A percentile compares a stretch with the other conserved stretches of the same genome.
These are phyloP conservation scores for Drosophila pectinifera DNA, from an alignment of 1,140 invertebrate species.

Conservation along the genomic window DNA sequence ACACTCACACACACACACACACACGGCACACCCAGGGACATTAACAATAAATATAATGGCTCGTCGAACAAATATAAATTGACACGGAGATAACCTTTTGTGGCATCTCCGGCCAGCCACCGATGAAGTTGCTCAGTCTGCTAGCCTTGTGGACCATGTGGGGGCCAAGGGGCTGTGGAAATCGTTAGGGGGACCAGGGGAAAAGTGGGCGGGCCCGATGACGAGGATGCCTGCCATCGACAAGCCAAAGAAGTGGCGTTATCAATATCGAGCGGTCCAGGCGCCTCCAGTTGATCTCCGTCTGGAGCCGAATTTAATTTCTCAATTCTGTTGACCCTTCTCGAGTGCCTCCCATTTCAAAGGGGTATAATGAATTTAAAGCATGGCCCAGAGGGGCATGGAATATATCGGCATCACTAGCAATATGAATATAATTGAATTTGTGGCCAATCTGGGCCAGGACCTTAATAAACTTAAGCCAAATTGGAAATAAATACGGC, in stretches of 20 bases:
- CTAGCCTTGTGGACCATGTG: background rate
- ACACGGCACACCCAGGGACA: slow-evolving; percentile 28
- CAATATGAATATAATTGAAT: background rate
- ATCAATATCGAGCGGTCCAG: slow-evolving; percentile 28
- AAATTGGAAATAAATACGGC: background rate
- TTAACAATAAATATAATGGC: slow-evolving; percentile 66
- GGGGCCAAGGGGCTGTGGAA: slow-evolving; percentile 5
- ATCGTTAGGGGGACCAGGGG: background rate
- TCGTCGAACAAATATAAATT: slow-evolving; percentile 65
- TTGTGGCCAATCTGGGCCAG: background rate
- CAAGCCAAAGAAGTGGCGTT: slow-evolving; percentile 48
- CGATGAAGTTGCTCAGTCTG: slow-evolving; percentile 47
- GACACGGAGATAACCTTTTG: slow-evolving; percentile 61
- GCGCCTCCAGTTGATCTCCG: slow-evolving; percentile 22
- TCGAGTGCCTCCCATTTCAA: background rate
- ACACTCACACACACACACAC: slow-evolving; percentile 13
- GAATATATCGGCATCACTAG: background rate
- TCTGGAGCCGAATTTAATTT: slow-evolving; percentile 53
- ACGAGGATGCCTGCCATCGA: slow-evolving; percentile 39
- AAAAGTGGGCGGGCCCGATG: slow-evolving; percentile 6
- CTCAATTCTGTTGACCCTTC: slow-evolving; percentile 40
- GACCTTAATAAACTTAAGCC: background rate
- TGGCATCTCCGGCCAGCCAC: slow-evolving; percentile 48
- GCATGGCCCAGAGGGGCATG: too few species aligned
- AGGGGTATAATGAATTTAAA: slow-evolving; percentile 12